Base-by-base conservation (phyloP, 53 echinoderm and acorn worm species). In the Echinometra lucunter region DNA sequence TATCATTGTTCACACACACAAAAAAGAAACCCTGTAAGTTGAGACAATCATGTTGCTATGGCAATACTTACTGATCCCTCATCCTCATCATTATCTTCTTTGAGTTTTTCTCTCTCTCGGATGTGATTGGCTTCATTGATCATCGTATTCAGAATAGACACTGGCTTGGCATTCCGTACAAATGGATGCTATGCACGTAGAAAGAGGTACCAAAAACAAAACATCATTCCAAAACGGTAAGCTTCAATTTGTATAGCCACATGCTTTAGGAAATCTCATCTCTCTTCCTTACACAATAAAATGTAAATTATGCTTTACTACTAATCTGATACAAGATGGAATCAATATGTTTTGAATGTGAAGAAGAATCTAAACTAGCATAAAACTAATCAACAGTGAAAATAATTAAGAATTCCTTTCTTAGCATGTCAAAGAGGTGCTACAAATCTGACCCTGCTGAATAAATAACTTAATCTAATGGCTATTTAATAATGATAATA, bases 91-190 rank as follows among this genome's bases (percentile, higher is more conserved):
- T 96, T 96, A 25, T 96, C 96, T 94, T 97, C 91, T 67, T 95
- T 92, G 94, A 97, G 91, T 78, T 97, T 98, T 92, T 98, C 98
- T 74, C 96, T 95, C 89, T 98, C 98, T 25, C 98, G 56, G 82
- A 97, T 98, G 58, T 94, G 91, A 67, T 99, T 99, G 47, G 99
- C 98, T 34, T 99, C 99, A 57, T 92, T 94, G 88, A 99, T 99
- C 96, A 99, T 99, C 27, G 97, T 96, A 37, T 95, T 95, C 35
- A 98, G 94, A 17, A 98, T 95, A 23, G 95, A 89, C n/a, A 97
- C 96, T 27, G 95, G 96, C 66, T 96, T 96, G 2, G 97, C 96
- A 88, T 96, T 95, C 94, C 91, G 97, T 70, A 98, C 97, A 70
- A 96, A 99, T n/a, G 98, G 95, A 89, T 99, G 99, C 99, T 99